Percentiles rank a stretch among this genome's conserved stretches.
Evolutionary conservation across 1,140 invertebrate species (phyloP).

Genomic region (Caerostris darwini): DNA sequence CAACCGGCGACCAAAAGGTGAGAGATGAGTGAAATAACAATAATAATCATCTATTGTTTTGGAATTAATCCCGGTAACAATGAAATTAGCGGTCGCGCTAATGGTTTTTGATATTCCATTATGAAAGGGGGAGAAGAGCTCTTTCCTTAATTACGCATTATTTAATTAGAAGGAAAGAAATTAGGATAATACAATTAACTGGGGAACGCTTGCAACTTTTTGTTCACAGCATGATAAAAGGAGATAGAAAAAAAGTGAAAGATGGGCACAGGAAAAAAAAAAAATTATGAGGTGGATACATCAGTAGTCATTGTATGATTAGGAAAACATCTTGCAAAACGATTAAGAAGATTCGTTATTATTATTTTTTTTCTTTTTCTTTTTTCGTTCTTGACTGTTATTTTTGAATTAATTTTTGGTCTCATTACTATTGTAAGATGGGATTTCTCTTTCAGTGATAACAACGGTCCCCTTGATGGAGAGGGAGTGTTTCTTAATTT

Average conservation of each 20-base stretch:
- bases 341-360: constrained; percentile 71
- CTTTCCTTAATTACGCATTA: constrained; percentile 78
- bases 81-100: constrained; percentile 77
- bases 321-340: constrained; percentile 77
- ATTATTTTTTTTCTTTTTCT: neutral
- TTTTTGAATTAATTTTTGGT: constrained; percentile 76
- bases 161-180: constrained; percentile 77
- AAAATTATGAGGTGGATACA: constrained; percentile 72
- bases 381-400: constrained; percentile 56
- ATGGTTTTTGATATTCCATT: constrained; percentile 78
- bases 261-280: constrained; percentile 38
- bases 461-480: constrained; percentile 8
- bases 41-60: constrained; percentile 77
- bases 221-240: constrained; percentile 37
- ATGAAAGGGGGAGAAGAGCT: constrained; percentile 53
- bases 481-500: constrained; percentile 18
- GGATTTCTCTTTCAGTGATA: constrained; percentile 40
- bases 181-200: constrained; percentile 78
- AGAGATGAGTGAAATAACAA: constrained; percentile 69
- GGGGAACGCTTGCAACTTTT: constrained; percentile 70
- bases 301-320: constrained; percentile 72
- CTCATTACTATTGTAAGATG: constrained; percentile 53
- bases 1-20: constrained; percentile 52
- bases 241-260: constrained; percentile 57
- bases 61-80: constrained; percentile 77